These are phyloP conservation scores for Drosophila bocqueti DNA, from an alignment of 1,140 invertebrate species.

Conservation along the genomic window DNA sequence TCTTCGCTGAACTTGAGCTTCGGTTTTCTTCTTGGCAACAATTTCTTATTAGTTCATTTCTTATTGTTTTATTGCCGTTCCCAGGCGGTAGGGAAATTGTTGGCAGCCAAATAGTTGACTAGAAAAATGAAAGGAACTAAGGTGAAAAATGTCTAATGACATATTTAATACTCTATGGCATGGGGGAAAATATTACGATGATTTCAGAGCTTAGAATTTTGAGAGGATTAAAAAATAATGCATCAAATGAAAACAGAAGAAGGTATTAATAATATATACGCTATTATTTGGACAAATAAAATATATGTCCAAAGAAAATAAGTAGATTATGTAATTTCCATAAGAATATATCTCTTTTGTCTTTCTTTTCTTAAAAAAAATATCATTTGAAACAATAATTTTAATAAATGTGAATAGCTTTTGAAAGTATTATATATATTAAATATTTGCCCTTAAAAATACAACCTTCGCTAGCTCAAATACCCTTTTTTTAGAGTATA, in stretches of 20 bases:
- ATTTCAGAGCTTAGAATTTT: not conserved
- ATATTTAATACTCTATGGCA: constrained; percentile 16
- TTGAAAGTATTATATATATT: not conserved
- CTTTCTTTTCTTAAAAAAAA: no score
- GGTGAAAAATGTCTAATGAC: constrained; percentile 19
- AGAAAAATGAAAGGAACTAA: constrained; percentile 22
- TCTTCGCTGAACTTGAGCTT: constrained; percentile 41
- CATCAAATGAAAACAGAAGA: no score
- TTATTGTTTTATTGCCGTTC: constrained; percentile 56
- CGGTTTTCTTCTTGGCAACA: constrained; percentile 27
- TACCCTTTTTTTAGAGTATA: constrained; percentile 15
- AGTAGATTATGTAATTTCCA: no score
- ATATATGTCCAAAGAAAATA: no score
- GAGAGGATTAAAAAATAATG: no score
- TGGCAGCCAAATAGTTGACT: constrained; percentile 25
- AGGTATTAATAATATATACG: no score
- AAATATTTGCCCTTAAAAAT: not conserved
- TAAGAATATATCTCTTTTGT: no score
- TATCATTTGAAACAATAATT: no score
- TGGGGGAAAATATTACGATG: not conserved
- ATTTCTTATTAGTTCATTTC: constrained; percentile 55
- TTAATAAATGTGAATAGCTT: no score
- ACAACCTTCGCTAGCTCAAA: not conserved
- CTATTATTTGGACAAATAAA: no score
- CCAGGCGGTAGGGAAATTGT: constrained; percentile 46